phyloP scores from a whole-genome alignment of 2,888 invertebrate species.

The Glyphotaelius pellucidus region DNA sequence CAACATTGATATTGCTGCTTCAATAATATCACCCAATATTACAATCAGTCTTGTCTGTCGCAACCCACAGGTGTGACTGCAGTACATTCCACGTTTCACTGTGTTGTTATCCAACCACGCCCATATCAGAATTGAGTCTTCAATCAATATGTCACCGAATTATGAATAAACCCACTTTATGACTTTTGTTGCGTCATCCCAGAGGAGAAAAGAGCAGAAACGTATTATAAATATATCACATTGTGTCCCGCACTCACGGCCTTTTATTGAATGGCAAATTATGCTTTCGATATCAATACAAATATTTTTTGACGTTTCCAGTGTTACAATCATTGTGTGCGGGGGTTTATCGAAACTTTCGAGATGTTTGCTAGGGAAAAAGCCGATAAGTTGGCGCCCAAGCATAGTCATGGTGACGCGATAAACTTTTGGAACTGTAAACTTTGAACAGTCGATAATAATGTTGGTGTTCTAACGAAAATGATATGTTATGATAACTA shows the following conservation, averaged over 20 bases:
- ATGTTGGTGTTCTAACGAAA: background rate
- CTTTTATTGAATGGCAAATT: constrained; percentile 46
- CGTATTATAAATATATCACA: constrained; percentile 61
- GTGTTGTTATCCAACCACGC: background rate
- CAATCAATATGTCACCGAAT: constrained; percentile 65
- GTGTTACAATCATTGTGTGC: constrained; percentile 5
- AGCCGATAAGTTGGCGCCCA: background rate
- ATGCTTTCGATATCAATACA: constrained; percentile 35
- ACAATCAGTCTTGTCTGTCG: background rate
- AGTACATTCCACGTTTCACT: background rate
- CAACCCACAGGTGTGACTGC: background rate
- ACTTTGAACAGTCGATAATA: background rate
- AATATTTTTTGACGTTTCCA: constrained; percentile 34
- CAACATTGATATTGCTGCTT: background rate
- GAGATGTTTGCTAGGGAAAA: background rate
- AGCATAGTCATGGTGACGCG: background rate
- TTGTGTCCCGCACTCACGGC: constrained; percentile 50
- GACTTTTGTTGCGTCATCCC: constrained; percentile 63
- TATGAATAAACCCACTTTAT: constrained; percentile 64
- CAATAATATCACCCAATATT: background rate
- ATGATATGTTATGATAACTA: background rate
- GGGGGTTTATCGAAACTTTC: constrained; percentile 25
- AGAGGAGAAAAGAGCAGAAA: constrained; percentile 53
- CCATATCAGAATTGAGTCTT: constrained; percentile 56
- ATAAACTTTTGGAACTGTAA: background rate